Evolutionary conservation across 2,888 invertebrate species (phyloP).

Genomic region (Lithophane ornitopus): DNA sequence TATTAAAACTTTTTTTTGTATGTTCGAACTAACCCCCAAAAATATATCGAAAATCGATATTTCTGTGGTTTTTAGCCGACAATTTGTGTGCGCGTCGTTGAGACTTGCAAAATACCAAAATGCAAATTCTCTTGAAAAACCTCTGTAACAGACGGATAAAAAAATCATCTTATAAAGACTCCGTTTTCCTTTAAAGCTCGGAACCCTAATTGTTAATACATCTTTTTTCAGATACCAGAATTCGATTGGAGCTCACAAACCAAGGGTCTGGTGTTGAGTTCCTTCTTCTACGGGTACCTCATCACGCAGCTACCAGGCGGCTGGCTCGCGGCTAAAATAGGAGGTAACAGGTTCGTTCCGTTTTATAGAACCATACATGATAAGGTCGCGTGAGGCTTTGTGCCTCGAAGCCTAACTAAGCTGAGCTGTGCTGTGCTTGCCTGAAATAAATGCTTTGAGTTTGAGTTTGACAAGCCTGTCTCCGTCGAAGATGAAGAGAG

Average conservation of each 20-base stretch:
- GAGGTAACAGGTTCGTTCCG: constrained; percentile 94
- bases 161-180: not conserved
- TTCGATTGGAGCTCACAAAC: constrained; percentile 95
- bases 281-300: constrained; percentile 97
- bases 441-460: no score
- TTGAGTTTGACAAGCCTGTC: no score
- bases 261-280: constrained; percentile 95
- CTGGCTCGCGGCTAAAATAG: constrained; percentile 95
- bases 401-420: not conserved
- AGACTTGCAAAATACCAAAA: not conserved
- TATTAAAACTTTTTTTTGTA: no score
- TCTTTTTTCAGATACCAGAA: constrained; percentile 91
- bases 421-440: not conserved
- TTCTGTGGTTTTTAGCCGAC: not conserved
- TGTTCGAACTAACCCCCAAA: no score
- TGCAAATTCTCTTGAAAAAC: not conserved
- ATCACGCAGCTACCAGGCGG: constrained; percentile 96
- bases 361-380: constrained; percentile 64
- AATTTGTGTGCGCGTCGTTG: not conserved
- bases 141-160: not conserved
- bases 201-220: not conserved
- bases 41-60: no score
- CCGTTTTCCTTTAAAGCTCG: not conserved
- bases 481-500: no score
- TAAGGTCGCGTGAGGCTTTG: not conserved